Conservation (phyloP, 92 coral and sea anemone species). For the Anthopleura xanthogrammica region DNA sequence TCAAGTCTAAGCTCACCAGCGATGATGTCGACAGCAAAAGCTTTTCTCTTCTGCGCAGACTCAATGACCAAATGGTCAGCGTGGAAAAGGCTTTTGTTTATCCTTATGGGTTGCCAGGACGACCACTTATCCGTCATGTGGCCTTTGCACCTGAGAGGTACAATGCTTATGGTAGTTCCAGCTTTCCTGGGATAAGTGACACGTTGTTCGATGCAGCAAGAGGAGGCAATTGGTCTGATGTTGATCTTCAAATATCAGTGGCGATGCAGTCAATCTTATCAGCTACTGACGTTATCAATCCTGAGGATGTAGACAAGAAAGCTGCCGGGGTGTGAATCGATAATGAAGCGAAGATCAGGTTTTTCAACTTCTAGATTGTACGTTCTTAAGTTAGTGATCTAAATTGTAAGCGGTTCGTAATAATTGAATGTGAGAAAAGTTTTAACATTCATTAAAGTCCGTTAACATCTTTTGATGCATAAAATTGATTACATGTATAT, state of each 20-base stretch:
- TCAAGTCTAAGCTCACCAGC: constrained; percentile 16
- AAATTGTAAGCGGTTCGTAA: too few species aligned
- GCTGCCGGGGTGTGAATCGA: background rate
- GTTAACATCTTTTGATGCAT: too few species aligned
- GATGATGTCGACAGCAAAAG: constrained; percentile 20
- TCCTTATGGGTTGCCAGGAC: constrained; percentile 71
- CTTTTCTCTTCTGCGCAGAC: constrained; percentile 49
- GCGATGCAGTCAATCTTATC: constrained; percentile 53
- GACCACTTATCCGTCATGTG: constrained; percentile 60
- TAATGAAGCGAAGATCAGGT: background rate
- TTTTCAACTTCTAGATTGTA: too few species aligned
- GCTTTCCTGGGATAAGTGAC: constrained; percentile 73
- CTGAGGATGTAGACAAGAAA: background rate
- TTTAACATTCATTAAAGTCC: too few species aligned
- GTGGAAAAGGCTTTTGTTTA: constrained; percentile 67
- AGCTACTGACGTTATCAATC: constrained; percentile 52
- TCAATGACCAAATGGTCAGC: constrained; percentile 70
- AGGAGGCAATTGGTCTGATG: constrained; percentile 60
- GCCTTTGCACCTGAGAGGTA: constrained; percentile 62
- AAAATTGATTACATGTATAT: too few species aligned
- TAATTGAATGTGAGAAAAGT: too few species aligned
- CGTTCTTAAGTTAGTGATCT: too few species aligned
- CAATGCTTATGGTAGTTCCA: constrained; percentile 66
- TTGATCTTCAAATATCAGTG: constrained; percentile 64
- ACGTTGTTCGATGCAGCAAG: constrained; percentile 51